Evolutionary conservation across 2,797 vertebrate genomes (phyloP), one percentile per base, ranked within the genome.

Genomic region (Oreochromis mossambicus): DNA sequence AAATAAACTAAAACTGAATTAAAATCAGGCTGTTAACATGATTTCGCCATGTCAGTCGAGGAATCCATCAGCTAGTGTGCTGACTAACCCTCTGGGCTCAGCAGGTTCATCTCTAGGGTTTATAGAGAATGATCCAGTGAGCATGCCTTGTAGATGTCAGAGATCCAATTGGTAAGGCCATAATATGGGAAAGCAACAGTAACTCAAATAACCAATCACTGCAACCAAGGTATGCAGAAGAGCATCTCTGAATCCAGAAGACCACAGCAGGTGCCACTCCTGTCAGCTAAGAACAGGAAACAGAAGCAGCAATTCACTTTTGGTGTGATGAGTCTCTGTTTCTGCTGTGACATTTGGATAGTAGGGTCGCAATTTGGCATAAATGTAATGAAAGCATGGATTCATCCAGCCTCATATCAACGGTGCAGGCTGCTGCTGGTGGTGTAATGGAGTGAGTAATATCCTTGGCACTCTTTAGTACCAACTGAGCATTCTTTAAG

Each of bases 381-480:
- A 10, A 68, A 68, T 26, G 3, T 4, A 6, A 46, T 46, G 38
- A 26, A 29, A 46, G 41, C 9, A 19, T 46, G 41, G 6, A 29
- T 73, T 17, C 66, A 46, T 73, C 66, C 66, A 26, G 24, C 41
- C 68, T 70, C 24, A 26, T 0, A 29, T 46, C 14, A 26, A 17
- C 0, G 0, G 14, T 70, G 38, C 13, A 70, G 66, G 38, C 38
- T 70, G 21, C 5, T 2, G 0, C 38, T 17, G 14, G 38, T 26
- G 38, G 38, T 46, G 36, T 68, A 68, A 68, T 43, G 5, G n/a
- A 41, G 19, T 41, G 2, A 38, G 58, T 36, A 36, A 63, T 63
- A 38, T 38, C 10, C 19, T 24, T 66, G 36, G 7, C 34, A 21
- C 7, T 19, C 7, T 36, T 0, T 8, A 66, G 12, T 66, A 6